Base-by-base conservation (phyloP, 2,113 vertebrate species). In the Trichechus manatus region DNA sequence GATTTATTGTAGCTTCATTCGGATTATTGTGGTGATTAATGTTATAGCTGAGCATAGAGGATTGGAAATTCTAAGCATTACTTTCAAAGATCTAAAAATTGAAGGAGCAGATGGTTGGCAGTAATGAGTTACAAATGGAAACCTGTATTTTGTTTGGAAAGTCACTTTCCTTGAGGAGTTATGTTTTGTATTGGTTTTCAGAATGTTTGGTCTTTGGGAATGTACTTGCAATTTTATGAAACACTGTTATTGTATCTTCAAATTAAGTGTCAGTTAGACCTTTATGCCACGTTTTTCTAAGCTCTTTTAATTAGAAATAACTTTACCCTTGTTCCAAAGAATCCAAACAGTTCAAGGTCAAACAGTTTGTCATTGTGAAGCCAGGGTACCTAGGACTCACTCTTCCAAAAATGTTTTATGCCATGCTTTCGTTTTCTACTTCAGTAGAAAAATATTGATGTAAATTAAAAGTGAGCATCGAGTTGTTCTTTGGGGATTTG, bases 391-490 rank as follows among this genome's bases (percentile, higher is more conserved):
- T 89, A 44, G 64, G 36, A 56, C 72, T 91, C 59, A 87, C 17
- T 82, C 6, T 33, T 89, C 23, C 13, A 50, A 42, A 90, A 94
- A 59, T 20, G 39, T 72, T 84, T 66, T 74, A 53, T 64, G 80
- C 3, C 9, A 31, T 86, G 59, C 6, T 93, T 96, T 94, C 36
- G 82, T 87, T 72, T 94, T 66, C 50, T 91, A 79, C 66, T 95
- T 86, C 56, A 87, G 25, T 86, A 96, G 80, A 59, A 93, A 96
- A 97, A 96, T 95, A 91, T 72, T 97, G 97, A 96, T 78, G 96
- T 94, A 97, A 95, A 97, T 97, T 95, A 96, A 96, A 96, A 96
- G 83, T 87, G 85, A 96, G 31, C 31, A 59, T 20, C 22, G 91
- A 83, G 47, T 72, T 91, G 50, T 80, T 94, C 93, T 96, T 95